These are phyloP conservation scores for Thalpophila matura DNA, from an alignment of 2,888 invertebrate species.

Conservation along the genomic window DNA sequence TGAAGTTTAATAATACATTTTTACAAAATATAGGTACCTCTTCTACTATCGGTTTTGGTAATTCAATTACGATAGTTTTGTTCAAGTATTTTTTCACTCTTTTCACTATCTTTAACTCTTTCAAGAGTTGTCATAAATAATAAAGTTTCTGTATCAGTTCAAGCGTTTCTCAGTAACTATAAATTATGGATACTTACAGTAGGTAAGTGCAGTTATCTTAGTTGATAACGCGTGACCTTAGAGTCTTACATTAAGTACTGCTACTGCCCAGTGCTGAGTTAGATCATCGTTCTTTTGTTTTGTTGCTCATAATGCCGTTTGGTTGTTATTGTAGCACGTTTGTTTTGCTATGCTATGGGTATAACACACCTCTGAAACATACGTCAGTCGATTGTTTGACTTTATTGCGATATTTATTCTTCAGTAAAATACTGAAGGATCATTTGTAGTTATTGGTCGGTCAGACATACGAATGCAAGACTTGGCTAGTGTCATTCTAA, in stretches of 20 bases:
- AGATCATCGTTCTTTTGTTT: conserved; percentile 48
- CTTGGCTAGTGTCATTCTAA: conserved; percentile 33
- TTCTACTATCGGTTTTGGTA: not conserved
- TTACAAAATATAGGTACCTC: no score
- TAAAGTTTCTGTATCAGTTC: conserved; percentile 24
- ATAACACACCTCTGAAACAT: conserved; percentile 22
- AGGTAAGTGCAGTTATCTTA: conserved; percentile 49
- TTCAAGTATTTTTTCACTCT: not conserved
- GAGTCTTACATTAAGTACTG: conserved; percentile 31
- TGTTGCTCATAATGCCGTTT: conserved; percentile 25
- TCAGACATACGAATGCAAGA: not conserved
- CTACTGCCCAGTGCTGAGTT: conserved; percentile 23
- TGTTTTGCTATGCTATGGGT: conserved; percentile 21
- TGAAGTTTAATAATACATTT: not conserved
- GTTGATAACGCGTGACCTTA: conserved; percentile 61
- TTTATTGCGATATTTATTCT: conserved; percentile 16
- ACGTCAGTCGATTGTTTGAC: conserved; percentile 34
- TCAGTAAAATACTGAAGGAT: no score
- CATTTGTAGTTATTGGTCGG: not conserved
- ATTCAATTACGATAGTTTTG: not conserved
- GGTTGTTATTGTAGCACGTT: conserved; percentile 29
- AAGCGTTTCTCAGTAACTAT: conserved; percentile 40
- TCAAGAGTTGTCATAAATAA: conserved; percentile 1
- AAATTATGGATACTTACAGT: conserved; percentile 26
- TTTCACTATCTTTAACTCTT: not conserved